Percentiles rank a stretch among this genome's conserved stretches.
Conservation (phyloP, 2,797 vertebrate species). For the Microctenopoma stevenorrisi region DNA sequence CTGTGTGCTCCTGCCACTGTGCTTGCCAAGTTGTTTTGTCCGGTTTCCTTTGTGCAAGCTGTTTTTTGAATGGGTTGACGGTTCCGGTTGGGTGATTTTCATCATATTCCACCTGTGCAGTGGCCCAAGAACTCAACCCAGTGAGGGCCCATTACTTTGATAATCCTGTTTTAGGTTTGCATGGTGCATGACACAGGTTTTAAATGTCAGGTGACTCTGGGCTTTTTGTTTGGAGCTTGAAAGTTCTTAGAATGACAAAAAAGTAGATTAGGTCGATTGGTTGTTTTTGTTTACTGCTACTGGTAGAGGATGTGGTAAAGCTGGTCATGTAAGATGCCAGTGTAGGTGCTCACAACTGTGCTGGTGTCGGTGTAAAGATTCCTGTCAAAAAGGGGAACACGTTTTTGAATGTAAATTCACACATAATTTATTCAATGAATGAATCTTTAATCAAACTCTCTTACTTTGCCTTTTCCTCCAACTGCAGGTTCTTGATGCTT, state of each 20-base stretch:
- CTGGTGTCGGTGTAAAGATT: conserved; percentile 73
- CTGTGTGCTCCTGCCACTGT: conserved; percentile 11
- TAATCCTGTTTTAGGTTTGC: conserved; percentile 8
- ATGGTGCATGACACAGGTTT: conserved; percentile 1
- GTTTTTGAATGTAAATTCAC: not conserved
- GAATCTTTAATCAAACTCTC: conserved; percentile 15
- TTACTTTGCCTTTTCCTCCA: conserved; percentile 83
- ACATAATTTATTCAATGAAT: not conserved
- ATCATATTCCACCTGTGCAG: conserved; percentile 9
- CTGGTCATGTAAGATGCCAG: conserved; percentile 76
- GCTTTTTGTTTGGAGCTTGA: conserved; percentile 10
- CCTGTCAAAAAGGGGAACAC: conserved; percentile 56
- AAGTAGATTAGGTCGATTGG: not conserved
- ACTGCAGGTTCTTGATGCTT: conserved; percentile 66
- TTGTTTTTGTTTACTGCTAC: conserved; percentile 51
- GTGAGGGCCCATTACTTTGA: conserved; percentile 3
- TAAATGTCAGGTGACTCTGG: not conserved
- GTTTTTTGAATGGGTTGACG: conserved; percentile 6
- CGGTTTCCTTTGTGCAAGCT: conserved; percentile 21
- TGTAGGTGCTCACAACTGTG: conserved; percentile 69
- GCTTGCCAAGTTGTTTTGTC: conserved; percentile 10
- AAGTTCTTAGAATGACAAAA: conserved; percentile 4
- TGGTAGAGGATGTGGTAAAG: conserved; percentile 71
- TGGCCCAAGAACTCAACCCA: not conserved
- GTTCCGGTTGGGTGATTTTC: conserved; percentile 7